phyloP scores from a whole-genome alignment of 2,113 vertebrate species.

The Gymnocephalus cernua region DNA sequence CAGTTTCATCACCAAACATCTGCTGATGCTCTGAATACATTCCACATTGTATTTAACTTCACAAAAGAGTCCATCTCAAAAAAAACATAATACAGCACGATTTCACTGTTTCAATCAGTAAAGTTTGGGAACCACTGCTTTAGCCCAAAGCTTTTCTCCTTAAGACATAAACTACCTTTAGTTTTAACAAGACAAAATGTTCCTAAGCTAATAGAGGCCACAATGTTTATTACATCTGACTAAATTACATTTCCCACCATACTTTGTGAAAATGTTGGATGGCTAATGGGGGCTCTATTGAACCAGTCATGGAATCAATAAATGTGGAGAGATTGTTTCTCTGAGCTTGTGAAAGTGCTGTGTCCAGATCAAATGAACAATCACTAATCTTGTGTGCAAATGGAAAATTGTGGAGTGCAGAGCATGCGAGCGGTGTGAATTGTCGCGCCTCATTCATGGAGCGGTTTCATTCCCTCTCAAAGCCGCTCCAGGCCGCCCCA shows the following conservation, averaged over 20 bases:
- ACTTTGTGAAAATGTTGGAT: background rate
- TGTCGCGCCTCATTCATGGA: no score
- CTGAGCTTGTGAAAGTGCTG: background rate
- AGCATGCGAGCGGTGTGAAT: no score
- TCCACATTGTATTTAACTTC: background rate
- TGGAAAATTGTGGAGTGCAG: no score
- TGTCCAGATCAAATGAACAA: background rate
- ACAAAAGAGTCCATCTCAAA: background rate
- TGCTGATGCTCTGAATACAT: slow-evolving; percentile 6
- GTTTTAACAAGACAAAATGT: slow-evolving; percentile 15
- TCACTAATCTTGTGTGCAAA: no score
- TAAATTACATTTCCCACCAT: background rate
- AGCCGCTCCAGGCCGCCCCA: no score
- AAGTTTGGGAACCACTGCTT: no score
- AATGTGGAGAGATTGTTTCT: background rate
- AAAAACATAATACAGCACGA: background rate
- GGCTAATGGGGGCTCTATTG: no score
- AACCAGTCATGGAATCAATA: background rate
- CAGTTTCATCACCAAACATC: slow-evolving; percentile 17
- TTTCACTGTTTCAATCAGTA: background rate
- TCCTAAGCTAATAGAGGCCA: slow-evolving; percentile 2
- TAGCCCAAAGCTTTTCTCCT: slow-evolving; percentile 12
- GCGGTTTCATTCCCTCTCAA: no score
- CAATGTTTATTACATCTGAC: slow-evolving; percentile 17
- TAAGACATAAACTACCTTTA: slow-evolving; percentile 18